These are phyloP conservation scores for Macquaria ambigua DNA, from an alignment of 2,113 vertebrate species.

Conservation along the genomic window DNA sequence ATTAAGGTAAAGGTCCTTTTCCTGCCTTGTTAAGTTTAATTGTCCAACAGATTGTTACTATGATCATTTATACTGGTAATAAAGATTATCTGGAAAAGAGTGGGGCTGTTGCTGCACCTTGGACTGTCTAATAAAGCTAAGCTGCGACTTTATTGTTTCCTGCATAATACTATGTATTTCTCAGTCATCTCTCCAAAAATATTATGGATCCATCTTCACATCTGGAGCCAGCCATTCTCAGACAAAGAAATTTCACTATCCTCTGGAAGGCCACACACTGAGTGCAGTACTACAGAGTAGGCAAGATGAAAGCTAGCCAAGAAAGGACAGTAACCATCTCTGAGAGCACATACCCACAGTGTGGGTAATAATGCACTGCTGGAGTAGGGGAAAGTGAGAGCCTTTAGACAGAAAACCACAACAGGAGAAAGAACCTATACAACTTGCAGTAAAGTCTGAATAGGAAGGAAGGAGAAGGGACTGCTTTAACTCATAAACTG, in stretches of 20 bases:
- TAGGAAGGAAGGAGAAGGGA: background rate
- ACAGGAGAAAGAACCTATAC: slow-evolving; percentile 41
- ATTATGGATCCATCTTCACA: slow-evolving; percentile 21
- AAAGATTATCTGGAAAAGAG: background rate
- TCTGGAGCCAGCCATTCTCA: slow-evolving; percentile 22
- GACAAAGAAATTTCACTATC: slow-evolving; percentile 35
- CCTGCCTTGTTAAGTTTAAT: background rate
- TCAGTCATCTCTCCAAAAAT: background rate
- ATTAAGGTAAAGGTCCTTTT: background rate
- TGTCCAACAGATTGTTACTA: background rate
- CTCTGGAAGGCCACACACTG: slow-evolving; percentile 54
- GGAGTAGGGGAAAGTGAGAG: slow-evolving; percentile 48
- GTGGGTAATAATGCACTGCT: slow-evolving; percentile 75
- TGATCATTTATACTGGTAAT: background rate
- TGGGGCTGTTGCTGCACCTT: background rate
- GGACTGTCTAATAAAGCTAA: background rate
- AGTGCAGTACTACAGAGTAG: slow-evolving; percentile 53
- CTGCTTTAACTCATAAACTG: slow-evolving; percentile 30
- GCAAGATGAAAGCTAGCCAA: slow-evolving; percentile 73
- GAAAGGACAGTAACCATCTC: slow-evolving; percentile 66
- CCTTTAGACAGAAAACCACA: slow-evolving; percentile 51
- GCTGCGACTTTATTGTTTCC: background rate
- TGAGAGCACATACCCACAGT: slow-evolving; percentile 80
- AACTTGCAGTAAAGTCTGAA: slow-evolving; percentile 35
- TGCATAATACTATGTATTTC: background rate